Evolutionary conservation across 1,140 invertebrate genomes (phyloP).

Genomic region (Formica exsecta): DNA sequence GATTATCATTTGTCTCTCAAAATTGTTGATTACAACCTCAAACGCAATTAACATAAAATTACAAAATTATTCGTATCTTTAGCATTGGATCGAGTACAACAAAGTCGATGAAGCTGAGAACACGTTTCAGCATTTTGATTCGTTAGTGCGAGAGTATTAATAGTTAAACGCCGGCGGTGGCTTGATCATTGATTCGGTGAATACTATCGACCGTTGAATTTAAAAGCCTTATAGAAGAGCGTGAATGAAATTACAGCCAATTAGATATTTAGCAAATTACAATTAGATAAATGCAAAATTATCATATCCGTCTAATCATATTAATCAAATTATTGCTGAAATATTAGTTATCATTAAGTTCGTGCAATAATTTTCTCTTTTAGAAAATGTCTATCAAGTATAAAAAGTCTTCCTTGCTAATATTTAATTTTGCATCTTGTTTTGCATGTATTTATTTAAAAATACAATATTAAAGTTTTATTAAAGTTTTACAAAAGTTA

Average conservation of each 20-base stretch:
- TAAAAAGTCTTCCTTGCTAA: neutral
- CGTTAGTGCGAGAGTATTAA: constrained; percentile 43
- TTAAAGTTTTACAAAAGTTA: neutral
- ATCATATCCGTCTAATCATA: neutral
- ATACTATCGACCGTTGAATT: constrained; percentile 13
- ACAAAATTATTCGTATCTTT: constrained; percentile 25
- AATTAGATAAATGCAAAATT: constrained; percentile 15
- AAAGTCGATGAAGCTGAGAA: constrained; percentile 22
- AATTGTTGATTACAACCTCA: neutral
- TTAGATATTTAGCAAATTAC: neutral
- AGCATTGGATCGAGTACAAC: neutral
- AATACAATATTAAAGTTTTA: neutral
- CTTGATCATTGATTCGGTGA: constrained; percentile 20
- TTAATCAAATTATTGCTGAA: neutral
- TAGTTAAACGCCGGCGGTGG: neutral
- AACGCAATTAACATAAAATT: constrained; percentile 13
- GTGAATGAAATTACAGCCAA: constrained; percentile 15
- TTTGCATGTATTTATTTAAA: neutral
- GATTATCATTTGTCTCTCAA: constrained; percentile 1
- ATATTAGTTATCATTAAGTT: neutral
- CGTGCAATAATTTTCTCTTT: neutral
- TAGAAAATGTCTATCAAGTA: neutral
- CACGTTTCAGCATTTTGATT: constrained; percentile 41
- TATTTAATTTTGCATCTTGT: neutral
- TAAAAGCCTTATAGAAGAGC: neutral